A percentile compares a stretch with the other conserved stretches of the same genome.
Conservation (phyloP, 2,888 invertebrate genomes). For the Thera britannica region DNA sequence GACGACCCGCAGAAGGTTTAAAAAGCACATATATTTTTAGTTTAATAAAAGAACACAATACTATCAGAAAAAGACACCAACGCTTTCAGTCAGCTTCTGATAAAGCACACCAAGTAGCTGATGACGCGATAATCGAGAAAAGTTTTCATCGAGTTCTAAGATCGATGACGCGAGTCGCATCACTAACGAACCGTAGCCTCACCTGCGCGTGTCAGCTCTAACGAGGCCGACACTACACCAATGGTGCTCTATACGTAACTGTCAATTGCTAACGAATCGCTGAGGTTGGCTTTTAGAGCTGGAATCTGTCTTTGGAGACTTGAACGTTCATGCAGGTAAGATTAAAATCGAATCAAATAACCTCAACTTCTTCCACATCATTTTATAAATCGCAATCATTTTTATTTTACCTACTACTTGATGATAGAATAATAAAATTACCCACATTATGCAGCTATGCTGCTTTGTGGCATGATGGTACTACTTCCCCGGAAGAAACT, state of each 20-base stretch:
- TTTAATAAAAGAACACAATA: no score
- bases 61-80: no score
- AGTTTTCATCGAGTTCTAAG: slow-evolving; percentile 23
- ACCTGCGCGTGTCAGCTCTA: slow-evolving; percentile 61
- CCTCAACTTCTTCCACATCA: no score
- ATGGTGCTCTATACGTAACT: slow-evolving; percentile 37
- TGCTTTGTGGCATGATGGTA: no score
- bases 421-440: no score
- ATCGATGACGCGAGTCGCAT: slow-evolving; percentile 54
- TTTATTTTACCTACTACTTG: no score
- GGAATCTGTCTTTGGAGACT: slow-evolving; percentile 10
- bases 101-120: not conserved
- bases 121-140: not conserved
- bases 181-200: slow-evolving; percentile 68
- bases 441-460: no score
- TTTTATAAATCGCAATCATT: no score
- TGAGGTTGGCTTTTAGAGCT: slow-evolving; percentile 10
- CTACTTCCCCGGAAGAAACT: no score
- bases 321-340: not conserved
- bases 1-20: no score
- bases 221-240: slow-evolving; percentile 50
- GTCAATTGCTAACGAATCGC: slow-evolving; percentile 32
- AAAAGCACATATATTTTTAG: no score
- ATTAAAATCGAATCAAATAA: not conserved
- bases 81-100: not conserved